Evolutionary conservation across 2,113 vertebrate genomes (phyloP), one percentile per base, ranked within the genome.

Genomic region (Falcunculus frontatus): DNA sequence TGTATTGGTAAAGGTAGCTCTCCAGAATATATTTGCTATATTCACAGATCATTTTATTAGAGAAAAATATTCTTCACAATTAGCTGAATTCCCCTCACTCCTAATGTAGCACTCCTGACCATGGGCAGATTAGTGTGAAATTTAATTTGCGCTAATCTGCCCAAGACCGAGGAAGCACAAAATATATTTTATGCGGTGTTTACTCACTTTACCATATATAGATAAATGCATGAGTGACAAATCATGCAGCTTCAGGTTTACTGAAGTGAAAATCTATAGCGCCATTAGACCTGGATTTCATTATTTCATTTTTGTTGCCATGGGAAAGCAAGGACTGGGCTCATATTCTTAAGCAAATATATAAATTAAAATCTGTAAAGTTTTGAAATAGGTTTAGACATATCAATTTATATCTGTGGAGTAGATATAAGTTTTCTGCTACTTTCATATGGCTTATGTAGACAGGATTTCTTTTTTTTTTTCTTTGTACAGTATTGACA

Each of bases 81-180:
- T 97, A 97, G 93, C 73, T 95, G 94, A 94, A 95, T 89, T 78
- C 86, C 35, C 29, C 37, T 96, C 90, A 73, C 56, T 96, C 87
- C 78, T 96, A 96, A 96, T 84, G 59, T 96, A 95, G 84, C 78
- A 80, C 79, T 96, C 82, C 90, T 97, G 97, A 95, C 95, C 95
- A 96, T 96, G 97, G 89, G 96, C 96, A 97, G 95, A 97, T 97
- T 97, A 96, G 96, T 97, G 97, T 97, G 97, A 97, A 97, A 97
- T 97, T 97, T 97, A 97, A 97, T 97, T 97, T 97, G 87, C 83
- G 96, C 96, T 97, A 97, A 97, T 97, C 97, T 97, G 95, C 79
- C 96, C 96, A 94, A 96, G 95, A 97, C 95, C 93, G 4, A 83
- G 92, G 96, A 96, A 97, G 95, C 97, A 97, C 96, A 96, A 96